These are phyloP conservation scores for Molorchus minor DNA, from an alignment of 2,888 invertebrate genomes.

Conservation along the genomic window DNA sequence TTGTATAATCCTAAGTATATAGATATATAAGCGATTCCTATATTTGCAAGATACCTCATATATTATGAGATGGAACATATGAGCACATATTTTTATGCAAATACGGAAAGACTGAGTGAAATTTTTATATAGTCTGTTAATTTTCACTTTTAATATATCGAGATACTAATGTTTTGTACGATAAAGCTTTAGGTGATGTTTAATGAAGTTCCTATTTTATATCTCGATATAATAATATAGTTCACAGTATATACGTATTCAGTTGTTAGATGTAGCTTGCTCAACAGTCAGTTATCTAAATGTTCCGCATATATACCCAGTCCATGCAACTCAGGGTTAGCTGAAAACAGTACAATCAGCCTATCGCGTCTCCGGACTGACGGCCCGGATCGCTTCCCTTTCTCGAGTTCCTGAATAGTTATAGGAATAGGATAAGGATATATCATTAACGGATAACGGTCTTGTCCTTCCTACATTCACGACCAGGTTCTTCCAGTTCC, in stretches of 20 bases:
- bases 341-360: slow-evolving; percentile 64
- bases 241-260: slow-evolving; percentile 62
- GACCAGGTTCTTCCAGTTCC: no score
- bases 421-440: slow-evolving; percentile 39
- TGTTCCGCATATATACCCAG: slow-evolving; percentile 59
- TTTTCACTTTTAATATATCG: slow-evolving; percentile 63
- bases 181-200: slow-evolving; percentile 65
- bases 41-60: slow-evolving; percentile 62
- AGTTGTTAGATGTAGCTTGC: slow-evolving; percentile 64
- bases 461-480: slow-evolving; percentile 31
- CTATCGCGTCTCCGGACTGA: slow-evolving; percentile 39
- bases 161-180: slow-evolving; percentile 64
- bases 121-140: slow-evolving; percentile 65
- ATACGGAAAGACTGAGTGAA: slow-evolving; percentile 67
- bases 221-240: slow-evolving; percentile 62
- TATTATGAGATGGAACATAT: slow-evolving; percentile 61
- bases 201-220: slow-evolving; percentile 65
- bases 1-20: slow-evolving; percentile 59
- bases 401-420: slow-evolving; percentile 62
- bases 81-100: slow-evolving; percentile 66
- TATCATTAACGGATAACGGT: slow-evolving; percentile 20
- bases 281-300: slow-evolving; percentile 60
- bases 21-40: slow-evolving; percentile 55
- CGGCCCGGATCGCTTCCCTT: slow-evolving; percentile 56
- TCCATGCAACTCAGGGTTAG: slow-evolving; percentile 63